Base-by-base conservation (phyloP, 2,888 invertebrate genomes). In the Drosophila mimetica region DNA sequence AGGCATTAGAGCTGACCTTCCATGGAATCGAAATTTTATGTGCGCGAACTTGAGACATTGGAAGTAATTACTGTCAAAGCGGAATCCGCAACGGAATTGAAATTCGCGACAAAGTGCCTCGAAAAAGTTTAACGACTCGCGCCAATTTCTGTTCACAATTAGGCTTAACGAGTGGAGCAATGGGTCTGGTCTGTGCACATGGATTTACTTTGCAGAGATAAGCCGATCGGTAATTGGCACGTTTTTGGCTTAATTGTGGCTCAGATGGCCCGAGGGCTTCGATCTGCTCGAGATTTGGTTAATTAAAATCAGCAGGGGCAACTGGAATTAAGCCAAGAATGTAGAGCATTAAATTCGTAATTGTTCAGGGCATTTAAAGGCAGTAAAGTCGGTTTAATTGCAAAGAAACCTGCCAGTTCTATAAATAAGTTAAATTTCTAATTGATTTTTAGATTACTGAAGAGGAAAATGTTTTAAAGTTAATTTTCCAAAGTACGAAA, bases 91-190 rank as follows among this genome's bases (percentile, higher is more conserved):
- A 46, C 52, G 36, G 47, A 72, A 73, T 64, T 72, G 47, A 61
- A 50, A 70, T 46, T 87, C 48, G 78, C 65, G 66, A 81, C 63
- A 46, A 63, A 75, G 69, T 86, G 79, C 80, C 88, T 82, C 82
- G 82, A 88, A 82, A 71, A 82, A 82, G 82, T 88, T 75, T 84
- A 88, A 86, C 82, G 82, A 82, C 86, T 73, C 57, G 52, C 67
- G 47, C 66, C 73, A 78, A 82, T 76, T 78, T 72, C 66, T 64
- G 41, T 54, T 65, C 63, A 71, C 87, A 86, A 81, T 87, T 85
- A 73, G 79, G 85, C 69, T 78, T 80, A 79, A 76, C 73, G 73
- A 86, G 63, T 51, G 25, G 51, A 47, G 53, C 52, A 41, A 75
- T 67, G 53, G 67, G 51, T 63, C 36, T 30, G n/a, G n/a, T n/a